Evolutionary conservation across 2,113 vertebrate genomes (phyloP).

Genomic region (Callipepla californica): DNA sequence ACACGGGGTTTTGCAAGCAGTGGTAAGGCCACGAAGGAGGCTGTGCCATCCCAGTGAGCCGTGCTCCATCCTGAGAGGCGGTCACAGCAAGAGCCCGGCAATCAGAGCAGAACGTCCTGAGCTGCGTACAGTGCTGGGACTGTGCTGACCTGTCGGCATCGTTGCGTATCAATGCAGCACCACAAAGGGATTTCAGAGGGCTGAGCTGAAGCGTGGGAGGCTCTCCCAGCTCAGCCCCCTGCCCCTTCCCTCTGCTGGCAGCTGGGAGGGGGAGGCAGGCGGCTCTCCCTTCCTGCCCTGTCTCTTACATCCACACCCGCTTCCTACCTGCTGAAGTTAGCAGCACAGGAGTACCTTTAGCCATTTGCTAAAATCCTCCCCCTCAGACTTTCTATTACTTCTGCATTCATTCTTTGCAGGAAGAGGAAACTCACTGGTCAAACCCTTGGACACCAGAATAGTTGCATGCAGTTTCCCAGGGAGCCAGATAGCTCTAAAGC

Average conservation of each 20-base stretch:
- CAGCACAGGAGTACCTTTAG: slow-evolving; percentile 58
- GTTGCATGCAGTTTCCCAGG: slow-evolving; percentile 75
- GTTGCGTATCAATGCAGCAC: not conserved
- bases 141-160: not conserved
- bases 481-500: slow-evolving; percentile 74
- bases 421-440: slow-evolving; percentile 74
- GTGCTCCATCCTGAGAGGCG: not conserved
- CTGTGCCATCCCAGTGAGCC: not conserved
- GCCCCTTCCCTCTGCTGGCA: slow-evolving; percentile 8
- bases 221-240: not conserved
- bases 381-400: slow-evolving; percentile 68
- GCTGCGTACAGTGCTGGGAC: not conserved
- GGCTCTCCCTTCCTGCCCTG: not conserved
- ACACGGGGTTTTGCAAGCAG: not conserved
- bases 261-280: not conserved
- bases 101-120: slow-evolving; percentile 63
- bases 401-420: slow-evolving; percentile 74
- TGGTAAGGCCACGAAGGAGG: not conserved
- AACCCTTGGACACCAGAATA: slow-evolving; percentile 75
- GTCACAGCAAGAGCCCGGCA: not conserved
- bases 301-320: slow-evolving; percentile 28
- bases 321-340: slow-evolving; percentile 56
- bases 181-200: slow-evolving; percentile 1
- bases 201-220: not conserved
- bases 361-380: slow-evolving; percentile 66